Evolutionary conservation across 2,888 invertebrate species (phyloP).

Genomic region (Germaria angustata): DNA sequence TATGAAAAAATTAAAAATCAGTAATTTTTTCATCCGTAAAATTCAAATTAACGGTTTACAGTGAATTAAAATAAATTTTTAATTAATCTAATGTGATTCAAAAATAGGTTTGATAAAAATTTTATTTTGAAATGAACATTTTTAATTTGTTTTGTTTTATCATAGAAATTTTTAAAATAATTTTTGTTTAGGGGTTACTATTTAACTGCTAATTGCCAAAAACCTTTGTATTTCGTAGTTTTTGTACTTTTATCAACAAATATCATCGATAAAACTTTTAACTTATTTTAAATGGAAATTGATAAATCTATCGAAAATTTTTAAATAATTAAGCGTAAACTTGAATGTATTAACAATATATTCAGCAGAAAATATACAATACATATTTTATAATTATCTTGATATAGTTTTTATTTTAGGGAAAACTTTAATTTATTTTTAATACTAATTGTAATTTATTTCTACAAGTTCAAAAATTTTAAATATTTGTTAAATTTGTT

Average conservation of each 20-base stretch:
- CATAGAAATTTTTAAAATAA: background rate
- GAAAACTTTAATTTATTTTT: background rate
- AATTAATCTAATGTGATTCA: too few species aligned
- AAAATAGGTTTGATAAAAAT: too few species aligned
- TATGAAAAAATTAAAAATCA: background rate
- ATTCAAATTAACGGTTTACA: too few species aligned
- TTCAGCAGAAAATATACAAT: too few species aligned
- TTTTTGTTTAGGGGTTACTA: background rate
- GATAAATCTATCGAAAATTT: too few species aligned
- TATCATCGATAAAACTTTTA: background rate
- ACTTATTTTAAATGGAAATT: background rate
- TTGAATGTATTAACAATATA: too few species aligned
- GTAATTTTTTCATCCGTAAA: too few species aligned
- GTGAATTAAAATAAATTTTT: background rate
- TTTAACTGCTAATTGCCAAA: background rate
- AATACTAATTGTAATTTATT: too few species aligned
- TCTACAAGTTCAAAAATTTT: constrained; percentile 10
- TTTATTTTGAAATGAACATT: too few species aligned
- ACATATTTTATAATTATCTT: too few species aligned
- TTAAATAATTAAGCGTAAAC: too few species aligned
- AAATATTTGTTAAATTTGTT: constrained; percentile 30
- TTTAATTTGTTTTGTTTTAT: background rate
- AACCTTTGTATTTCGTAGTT: too few species aligned
- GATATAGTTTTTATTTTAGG: background rate
- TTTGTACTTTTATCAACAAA: background rate